Percentiles rank a stretch among this genome's conserved stretches.
Evolutionary conservation across 2,888 invertebrate species (phyloP).

Genomic region (Orthosia gracilis): DNA sequence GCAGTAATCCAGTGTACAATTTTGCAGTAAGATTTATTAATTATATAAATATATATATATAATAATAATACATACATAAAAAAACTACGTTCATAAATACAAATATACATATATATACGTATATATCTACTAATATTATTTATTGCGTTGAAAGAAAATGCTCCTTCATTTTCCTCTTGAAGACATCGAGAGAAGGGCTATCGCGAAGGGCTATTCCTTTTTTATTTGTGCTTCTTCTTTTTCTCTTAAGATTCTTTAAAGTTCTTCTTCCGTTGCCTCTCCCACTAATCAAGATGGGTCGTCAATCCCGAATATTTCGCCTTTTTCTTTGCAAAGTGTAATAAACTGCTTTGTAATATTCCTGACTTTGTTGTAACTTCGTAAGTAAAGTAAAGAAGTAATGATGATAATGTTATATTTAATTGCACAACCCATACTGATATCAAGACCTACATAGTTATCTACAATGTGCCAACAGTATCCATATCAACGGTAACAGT

Average conservation of each 20-base stretch:
- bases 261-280: background rate
- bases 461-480: background rate
- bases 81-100: no score
- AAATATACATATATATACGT: no score
- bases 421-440: conserved; percentile 1
- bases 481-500: background rate
- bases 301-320: background rate
- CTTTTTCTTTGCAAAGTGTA: background rate
- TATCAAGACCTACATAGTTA: background rate
- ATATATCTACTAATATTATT: no score
- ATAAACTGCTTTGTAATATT: background rate
- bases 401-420: background rate
- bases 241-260: background rate
- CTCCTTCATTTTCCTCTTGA: no score
- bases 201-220: no score
- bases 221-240: background rate
- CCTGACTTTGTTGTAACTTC: background rate
- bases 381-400: background rate
- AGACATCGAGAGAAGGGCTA: no score
- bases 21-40: no score
- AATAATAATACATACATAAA: no score
- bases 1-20: no score
- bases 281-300: no score
- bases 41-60: no score
- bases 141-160: no score